These are phyloP conservation scores for Celastrina argiolus DNA, from an alignment of 2,888 invertebrate genomes.

Conservation along the genomic window DNA sequence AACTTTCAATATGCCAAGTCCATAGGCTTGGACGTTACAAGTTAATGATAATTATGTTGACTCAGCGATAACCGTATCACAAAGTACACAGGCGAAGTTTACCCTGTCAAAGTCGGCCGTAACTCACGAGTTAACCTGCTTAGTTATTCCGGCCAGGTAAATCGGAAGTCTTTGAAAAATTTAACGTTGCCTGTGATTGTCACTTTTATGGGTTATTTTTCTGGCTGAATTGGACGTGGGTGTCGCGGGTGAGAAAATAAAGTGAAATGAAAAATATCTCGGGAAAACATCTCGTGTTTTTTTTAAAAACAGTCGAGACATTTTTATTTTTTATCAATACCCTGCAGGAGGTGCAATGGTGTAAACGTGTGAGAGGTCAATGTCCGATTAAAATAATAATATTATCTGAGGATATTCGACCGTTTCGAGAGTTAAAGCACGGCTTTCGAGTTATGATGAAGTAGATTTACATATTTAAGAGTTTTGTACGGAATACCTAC, in stretches of 20 bases:
- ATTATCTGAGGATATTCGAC: background rate
- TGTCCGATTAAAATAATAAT: background rate
- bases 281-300: background rate
- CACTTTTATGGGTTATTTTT: conserved; percentile 11
- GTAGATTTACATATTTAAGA: background rate
- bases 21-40: background rate
- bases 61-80: conserved; percentile 13
- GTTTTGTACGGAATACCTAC: too few relatives aligned
- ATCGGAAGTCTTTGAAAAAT: conserved; percentile 21
- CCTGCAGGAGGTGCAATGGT: background rate
- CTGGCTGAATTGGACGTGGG: background rate
- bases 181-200: conserved; percentile 16
- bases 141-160: conserved; percentile 16
- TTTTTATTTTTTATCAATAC: background rate
- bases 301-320: background rate
- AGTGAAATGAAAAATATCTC: background rate
- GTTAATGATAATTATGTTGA: conserved; percentile 4
- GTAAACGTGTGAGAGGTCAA: background rate
- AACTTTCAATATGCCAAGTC: background rate
- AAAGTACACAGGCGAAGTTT: conserved; percentile 11
- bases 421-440: background rate
- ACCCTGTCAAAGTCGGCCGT: conserved; percentile 10
- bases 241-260: conserved; percentile 13
- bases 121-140: conserved; percentile 16
- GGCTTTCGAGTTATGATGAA: background rate